Percentiles rank a stretch among this genome's conserved stretches.
Evolutionary conservation across 2,888 invertebrate genomes (phyloP).

Genomic region (Pogonocherus hispidulus): DNA sequence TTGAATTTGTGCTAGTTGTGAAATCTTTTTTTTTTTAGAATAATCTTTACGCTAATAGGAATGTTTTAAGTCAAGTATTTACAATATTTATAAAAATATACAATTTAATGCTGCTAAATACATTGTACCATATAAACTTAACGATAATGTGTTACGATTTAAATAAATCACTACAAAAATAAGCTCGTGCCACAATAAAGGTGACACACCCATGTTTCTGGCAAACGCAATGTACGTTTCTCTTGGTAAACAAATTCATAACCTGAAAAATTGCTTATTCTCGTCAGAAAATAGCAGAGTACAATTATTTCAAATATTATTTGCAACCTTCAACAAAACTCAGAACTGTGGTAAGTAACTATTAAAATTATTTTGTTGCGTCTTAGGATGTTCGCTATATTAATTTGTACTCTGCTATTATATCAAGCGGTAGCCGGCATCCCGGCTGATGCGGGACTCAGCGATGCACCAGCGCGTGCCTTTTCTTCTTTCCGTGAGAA

Average conservation of each 20-base stretch:
- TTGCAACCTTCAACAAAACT: no score
- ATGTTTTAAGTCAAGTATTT: conserved; percentile 61
- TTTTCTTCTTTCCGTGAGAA: no score
- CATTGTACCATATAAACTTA: conserved; percentile 17
- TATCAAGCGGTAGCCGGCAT: no score
- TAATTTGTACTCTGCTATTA: neutral
- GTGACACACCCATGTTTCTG: neutral
- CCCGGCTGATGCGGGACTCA: no score
- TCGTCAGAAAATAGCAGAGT: neutral
- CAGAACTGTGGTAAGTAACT: no score
- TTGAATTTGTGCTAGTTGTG: conserved; percentile 53
- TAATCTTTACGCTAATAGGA: conserved; percentile 56
- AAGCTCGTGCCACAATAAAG: conserved; percentile 14
- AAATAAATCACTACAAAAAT: conserved; percentile 31
- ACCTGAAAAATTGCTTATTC: conserved; percentile 1
- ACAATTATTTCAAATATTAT: no score
- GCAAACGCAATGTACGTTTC: no score
- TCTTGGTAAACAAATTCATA: neutral
- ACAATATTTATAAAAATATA: conserved; percentile 65
- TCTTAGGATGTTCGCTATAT: no score
- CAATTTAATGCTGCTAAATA: conserved; percentile 49
- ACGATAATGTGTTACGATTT: conserved; percentile 17
- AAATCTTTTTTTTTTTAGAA: conserved; percentile 43
- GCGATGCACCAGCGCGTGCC: no score
- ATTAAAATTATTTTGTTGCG: no score